These are phyloP conservation scores for Xestobium rufovillosum DNA, from an alignment of 2,888 invertebrate genomes.

Conservation along the genomic window DNA sequence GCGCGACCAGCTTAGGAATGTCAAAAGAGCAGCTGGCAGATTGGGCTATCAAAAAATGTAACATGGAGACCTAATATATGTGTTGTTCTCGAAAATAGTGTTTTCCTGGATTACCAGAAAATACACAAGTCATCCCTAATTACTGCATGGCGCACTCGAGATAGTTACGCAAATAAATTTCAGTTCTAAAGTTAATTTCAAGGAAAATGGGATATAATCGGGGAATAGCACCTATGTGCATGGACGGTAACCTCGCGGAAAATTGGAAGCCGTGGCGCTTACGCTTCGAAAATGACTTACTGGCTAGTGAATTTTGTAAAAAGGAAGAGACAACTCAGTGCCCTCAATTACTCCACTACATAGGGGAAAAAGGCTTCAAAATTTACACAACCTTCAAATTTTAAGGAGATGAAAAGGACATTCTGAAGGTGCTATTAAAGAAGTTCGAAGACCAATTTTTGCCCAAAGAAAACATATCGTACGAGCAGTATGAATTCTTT, in stretches of 20 bases:
- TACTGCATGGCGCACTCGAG: too few relatives aligned
- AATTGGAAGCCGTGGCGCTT: slow-evolving; percentile 24
- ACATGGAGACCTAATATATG: too few relatives aligned
- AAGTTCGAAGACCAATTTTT: slow-evolving; percentile 24
- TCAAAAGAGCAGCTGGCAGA: too few relatives aligned
- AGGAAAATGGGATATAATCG: slow-evolving; percentile 1
- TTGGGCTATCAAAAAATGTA: too few relatives aligned
- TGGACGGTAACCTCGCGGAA: slow-evolving; percentile 21
- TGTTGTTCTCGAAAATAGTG: too few relatives aligned
- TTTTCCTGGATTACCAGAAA: too few relatives aligned
- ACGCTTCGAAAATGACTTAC: slow-evolving; percentile 22
- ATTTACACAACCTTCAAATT: slow-evolving; percentile 24
- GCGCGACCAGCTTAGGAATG: too few relatives aligned
- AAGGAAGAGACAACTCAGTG: slow-evolving; percentile 22
- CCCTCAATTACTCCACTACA: slow-evolving; percentile 24
- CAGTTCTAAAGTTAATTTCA: too few relatives aligned
- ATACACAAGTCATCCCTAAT: too few relatives aligned
- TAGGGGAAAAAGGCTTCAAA: slow-evolving; percentile 24
- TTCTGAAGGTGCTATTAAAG: slow-evolving; percentile 15
- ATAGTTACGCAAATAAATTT: too few relatives aligned
- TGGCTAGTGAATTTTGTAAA: slow-evolving; percentile 22
- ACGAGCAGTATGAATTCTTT: slow-evolving; percentile 24
- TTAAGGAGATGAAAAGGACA: slow-evolving; percentile 17
- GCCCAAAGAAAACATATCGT: slow-evolving; percentile 22
- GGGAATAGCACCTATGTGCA: neutral